Conservation (phyloP, 2,113 vertebrate species). For the Aldabrachelys gigantea region DNA sequence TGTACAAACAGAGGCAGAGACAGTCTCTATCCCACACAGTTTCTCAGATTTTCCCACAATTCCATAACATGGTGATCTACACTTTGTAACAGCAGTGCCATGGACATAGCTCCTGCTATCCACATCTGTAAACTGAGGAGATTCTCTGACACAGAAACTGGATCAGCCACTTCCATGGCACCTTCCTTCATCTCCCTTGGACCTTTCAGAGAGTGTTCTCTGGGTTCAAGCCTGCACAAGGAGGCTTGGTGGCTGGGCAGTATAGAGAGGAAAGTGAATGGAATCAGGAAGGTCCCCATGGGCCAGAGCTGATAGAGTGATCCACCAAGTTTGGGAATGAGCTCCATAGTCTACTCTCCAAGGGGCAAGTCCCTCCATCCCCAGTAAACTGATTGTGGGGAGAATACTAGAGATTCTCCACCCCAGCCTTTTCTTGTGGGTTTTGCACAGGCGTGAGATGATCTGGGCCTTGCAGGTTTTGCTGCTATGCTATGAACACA, state of each 20-base stretch:
- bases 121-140: background rate
- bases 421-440: background rate
- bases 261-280: background rate
- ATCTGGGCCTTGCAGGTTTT: background rate
- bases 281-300: background rate
- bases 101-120: background rate
- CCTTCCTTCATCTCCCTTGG: background rate
- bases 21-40: no score
- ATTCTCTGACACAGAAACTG: background rate
- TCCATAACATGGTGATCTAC: background rate
- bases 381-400: background rate
- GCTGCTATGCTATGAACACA: background rate
- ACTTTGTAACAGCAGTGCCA: background rate
- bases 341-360: background rate
- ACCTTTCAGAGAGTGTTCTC: background rate
- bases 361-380: background rate
- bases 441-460: background rate
- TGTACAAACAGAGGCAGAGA: no score
- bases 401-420: background rate
- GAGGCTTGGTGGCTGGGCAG: background rate
- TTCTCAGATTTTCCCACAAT: background rate
- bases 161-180: background rate
- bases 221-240: background rate
- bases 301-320: background rate
- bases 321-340: background rate